Conservation (phyloP, 30 jellyfish, hydroid and myxozoan species). For the Turritopsis dohrnii region DNA sequence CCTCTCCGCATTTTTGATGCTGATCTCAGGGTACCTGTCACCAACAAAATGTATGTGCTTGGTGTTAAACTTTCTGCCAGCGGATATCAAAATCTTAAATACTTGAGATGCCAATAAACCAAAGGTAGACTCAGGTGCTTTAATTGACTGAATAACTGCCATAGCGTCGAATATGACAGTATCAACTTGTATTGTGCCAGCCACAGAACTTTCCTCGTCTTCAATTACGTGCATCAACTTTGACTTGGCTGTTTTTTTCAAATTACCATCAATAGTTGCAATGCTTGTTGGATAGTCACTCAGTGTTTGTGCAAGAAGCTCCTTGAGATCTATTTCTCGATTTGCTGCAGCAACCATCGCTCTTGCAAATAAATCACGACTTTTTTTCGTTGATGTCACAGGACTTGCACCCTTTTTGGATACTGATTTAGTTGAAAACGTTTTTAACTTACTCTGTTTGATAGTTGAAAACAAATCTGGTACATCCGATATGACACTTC, state of each 20-base stretch:
- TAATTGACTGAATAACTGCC: too few species aligned
- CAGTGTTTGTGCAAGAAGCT: too few species aligned
- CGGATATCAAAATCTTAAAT: neutral
- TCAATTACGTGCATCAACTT: too few species aligned
- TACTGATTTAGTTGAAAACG: slow-evolving; percentile 6
- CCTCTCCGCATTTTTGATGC: slow-evolving; percentile 54
- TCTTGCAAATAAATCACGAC: neutral
- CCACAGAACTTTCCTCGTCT: too few species aligned
- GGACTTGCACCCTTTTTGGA: neutral
- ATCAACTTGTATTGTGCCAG: too few species aligned
- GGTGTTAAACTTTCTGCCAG: neutral
- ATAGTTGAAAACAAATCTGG: slow-evolving; percentile 42
- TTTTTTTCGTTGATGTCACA: slow-evolving; percentile 9
- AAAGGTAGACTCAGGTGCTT: slow-evolving; percentile 29
- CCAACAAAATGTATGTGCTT: slow-evolving; percentile 36
- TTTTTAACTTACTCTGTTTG: slow-evolving; percentile 18
- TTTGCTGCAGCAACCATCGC: neutral
- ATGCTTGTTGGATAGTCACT: too few species aligned
- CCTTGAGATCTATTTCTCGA: too few species aligned
- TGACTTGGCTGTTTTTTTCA: too few species aligned
- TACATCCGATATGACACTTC: slow-evolving; percentile 1
- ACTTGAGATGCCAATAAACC: slow-evolving; percentile 21
- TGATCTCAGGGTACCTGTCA: slow-evolving; percentile 46
- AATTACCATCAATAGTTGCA: too few species aligned
- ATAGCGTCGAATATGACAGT: too few species aligned